Evolutionary conservation across 2,888 invertebrate genomes (phyloP), one percentile per base, ranked within the genome.

Genomic region (Aquatica leii): DNA sequence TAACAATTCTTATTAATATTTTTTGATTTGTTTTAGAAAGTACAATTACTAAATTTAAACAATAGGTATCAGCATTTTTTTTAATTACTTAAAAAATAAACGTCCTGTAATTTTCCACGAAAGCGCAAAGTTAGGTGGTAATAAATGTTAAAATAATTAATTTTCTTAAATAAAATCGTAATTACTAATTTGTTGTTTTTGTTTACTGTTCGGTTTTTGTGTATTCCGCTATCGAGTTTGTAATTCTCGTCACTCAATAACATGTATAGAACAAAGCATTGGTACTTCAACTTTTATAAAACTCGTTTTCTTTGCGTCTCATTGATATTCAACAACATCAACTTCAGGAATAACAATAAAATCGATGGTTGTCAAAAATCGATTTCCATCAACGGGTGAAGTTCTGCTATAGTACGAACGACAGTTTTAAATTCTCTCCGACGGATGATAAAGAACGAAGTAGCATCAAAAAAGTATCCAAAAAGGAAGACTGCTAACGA

Each of bases 331-430:
- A 74, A 76, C 72, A 71, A 76, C 73, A 70, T 75, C 70, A 78
- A 77, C 73, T 78, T 77, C 69, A 59, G 62, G 70, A 72, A 77
- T 77, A 77, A 77, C 76, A 74, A 73, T 77, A 77, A 77, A 78
- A 75, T 74, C 76, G 73, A 77, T 72, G 74, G 72, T 68, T 74
- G 74, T 73, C 74, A 74, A 72, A n/a, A 76, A 75, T 76, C 74
- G 76, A 75, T 77, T 74, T 69, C 70, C 66, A 71, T 68, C 68
- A 71, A 56, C 40, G 54, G 24, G 24, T 21, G 68, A 62, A 67
- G 53, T 65, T 65, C 64, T 60, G 53, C 58, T 53, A 57, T 54
- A 59, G 60, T 64, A 52, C 63, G 59, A 41, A 46, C 41, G 58
- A 48, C 61, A 49, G 51, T 49, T 60, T 59, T 37, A 41, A 54